Evolutionary conservation across 2,888 invertebrate species (phyloP), one percentile per base, ranked within the genome.

Genomic region (Phortica magna): DNA sequence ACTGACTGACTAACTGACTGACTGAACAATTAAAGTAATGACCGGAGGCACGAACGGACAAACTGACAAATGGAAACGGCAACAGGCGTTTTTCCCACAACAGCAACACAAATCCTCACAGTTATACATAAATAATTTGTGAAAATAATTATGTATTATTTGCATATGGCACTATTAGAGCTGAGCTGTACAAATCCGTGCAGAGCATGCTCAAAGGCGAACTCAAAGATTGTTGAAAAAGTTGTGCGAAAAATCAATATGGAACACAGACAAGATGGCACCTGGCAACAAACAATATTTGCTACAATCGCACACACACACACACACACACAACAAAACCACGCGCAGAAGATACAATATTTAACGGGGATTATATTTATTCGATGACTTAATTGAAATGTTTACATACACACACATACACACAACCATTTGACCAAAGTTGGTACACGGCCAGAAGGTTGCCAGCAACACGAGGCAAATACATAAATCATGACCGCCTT

Each of bases 211-310:
- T 31, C 3, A 31, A 31, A 31, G 31, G 5, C 31, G 5, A 31
- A 31, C 48, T 48, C 48, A 12, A 48, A 48, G 10, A 2, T 1
- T 6, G 48, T 9, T 14, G 39, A 39, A 65, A 64, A 55, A 9
- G 10, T 9, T 53, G 71, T 3, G 75, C 31, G 71, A 74, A 85
- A 85, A 85, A 85, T 85, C 87, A 85, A 88, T 85, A 85, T 17
- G 59, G 41, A 81, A 79, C 84, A 84, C 70, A 76, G 79, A 68
- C 79, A 79, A 71, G 71, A 73, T 48, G 81, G 77, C 84, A 84
- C 83, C 86, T 85, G 86, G 82, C 84, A 84, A 80, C 84, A 84
- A 31, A 31, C 31, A 31, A 31, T 4, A 31, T 31, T 4, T 4
- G 31, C 31, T 31, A 31, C 31, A 31, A 31, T 31, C 31, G 31